Evolutionary conservation across 2,888 invertebrate genomes (phyloP), one percentile per base, ranked within the genome.

Genomic region (Philereme transversata): DNA sequence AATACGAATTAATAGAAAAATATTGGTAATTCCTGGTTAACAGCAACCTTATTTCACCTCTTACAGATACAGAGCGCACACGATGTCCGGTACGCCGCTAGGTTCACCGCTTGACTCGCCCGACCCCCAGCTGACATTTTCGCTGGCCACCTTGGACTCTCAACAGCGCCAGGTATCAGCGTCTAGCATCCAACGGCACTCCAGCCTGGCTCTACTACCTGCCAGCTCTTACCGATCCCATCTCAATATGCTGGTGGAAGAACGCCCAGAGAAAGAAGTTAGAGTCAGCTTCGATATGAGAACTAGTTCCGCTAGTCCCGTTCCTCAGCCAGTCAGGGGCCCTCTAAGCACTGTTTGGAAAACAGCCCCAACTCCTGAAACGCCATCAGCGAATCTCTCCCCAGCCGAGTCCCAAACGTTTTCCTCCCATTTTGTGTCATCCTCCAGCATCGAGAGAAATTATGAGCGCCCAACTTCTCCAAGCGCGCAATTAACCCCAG

Each of bases 91-190:
- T 52, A 96, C 96, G 54, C 95, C 96, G 5, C 93, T 96, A 62
- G 96, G 96, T 70, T 97, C 96, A 65, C 97, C 97, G n/a, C 89
- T 97, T 81, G 97, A 97, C 84, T 96, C 96, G 9, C 96, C 96
- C 33, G 96, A 96, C 74, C 95, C 93, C 51, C 94, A 93, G 72
- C 84, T 94, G 68, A 94, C 94, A 64, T 94, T 95, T 79, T 95
- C 95, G 59, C 93, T 95, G 68, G 94, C 93, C 41, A 95, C 95
- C 8, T 73, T 93, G 78, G 92, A 93, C 80, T 93, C 93, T 5
- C 93, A 93, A 69, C 93, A 95, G 82, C 94, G 94, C 74, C 94
- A 94, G 88, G 94, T 94, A 90, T 95, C 95, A 65, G 91, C 94
- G 73, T 87, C 90, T 71, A 90, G 90, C 78, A 88, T 91, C 65